Evolutionary conservation across 1,140 invertebrate species (phyloP), one percentile per base, ranked within the genome.

Genomic region (Agrypnia vestita): DNA sequence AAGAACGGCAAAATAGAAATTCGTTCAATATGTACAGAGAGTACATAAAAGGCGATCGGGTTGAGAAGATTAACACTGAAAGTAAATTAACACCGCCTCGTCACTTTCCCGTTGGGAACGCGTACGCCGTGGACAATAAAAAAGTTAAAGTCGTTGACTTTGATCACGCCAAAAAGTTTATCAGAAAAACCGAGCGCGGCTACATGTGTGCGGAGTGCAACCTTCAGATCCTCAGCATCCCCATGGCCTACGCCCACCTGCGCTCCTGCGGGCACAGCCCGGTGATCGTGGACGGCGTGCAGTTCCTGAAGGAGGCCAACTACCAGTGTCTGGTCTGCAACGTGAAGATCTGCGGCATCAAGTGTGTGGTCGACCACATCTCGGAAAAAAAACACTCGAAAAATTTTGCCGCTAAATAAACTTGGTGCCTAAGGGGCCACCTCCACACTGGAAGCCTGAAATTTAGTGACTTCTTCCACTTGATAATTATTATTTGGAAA

Each of bases 201-300:
- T 69, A 47, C 43, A 25, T 46, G 35, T 71, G 67, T 9, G 46
- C 49, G 15, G 46, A 71, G 15, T 71, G 67, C 46, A 12, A 71
- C 7, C 19, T 35, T 7, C 17, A 71, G 10, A 71, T 71, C 0
- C 12, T 19, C 67, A 71, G 67, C 21, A 51, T 71, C 8, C 67
- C 67, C 17, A 71, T 71, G 67, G 67, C 67, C 3, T 71, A 25
- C 19, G 46, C 67, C 13, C 67, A 71, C 47, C 21, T 71, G 15
- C 67, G 67, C 9, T 71, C 67, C 11, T 71, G 67, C 46, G 15
- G 15, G 4, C 67, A 71, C 46, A 10, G 6, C 9, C 67, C 67
- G 15, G 25, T 71, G 4, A 51, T 71, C 11, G 67, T 71, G 0
- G 67, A 71, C 15, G 15, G 67, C 47, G 67, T 71, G 4, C 46